Evolutionary conservation across 2,113 vertebrate species (phyloP), one percentile per base, ranked within the genome.

Genomic region (Apistogramma diplotaenia): DNA sequence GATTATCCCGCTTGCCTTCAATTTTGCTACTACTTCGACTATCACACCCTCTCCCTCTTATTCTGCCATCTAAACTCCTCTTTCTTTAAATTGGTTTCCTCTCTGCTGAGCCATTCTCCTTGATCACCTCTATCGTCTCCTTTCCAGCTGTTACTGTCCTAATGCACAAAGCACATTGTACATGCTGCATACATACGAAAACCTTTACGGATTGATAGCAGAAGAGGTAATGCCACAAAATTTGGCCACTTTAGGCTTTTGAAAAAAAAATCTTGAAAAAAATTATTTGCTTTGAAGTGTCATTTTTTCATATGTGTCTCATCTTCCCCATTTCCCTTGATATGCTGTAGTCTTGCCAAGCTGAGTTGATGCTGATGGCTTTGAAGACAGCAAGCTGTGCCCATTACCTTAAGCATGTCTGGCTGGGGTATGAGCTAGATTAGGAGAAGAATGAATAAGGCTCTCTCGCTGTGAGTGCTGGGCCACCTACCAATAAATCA

Each of bases 401-500:
- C 83, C 78, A 91, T 91, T 92, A 91, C 89, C 87, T 87, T 87
- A 90, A 92, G 85, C 87, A 79, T 27, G 80, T 88, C 86, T 91
- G 87, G 46, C 77, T 65, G 83, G 65, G 76, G 82, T 79, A 83
- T 70, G 43, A 90, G 78, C 74, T 70, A 86, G 88, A 94, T 92
- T 90, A 91, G 57, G 29, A 86, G 71, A 72, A 82, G 81, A 76
- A 89, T 91, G 91, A 93, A 90, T 87, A 88, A 89, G 83, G 89
- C 79, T 91, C 87, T 74, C 87, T 60, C 86, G 87, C 81, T 74
- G 80, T 37, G 74, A 91, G 84, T n/a, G 8, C 76, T 76, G 16
- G 49, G 79, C 84, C 85, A 84, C 82, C 84, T 61, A 85, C 82
- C 86, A 78, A 93, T 94, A 93, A 93, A 94, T 94, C 92, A 93